Evolutionary conservation across 2,888 invertebrate genomes (phyloP).

Genomic region (Selenia dentaria): DNA sequence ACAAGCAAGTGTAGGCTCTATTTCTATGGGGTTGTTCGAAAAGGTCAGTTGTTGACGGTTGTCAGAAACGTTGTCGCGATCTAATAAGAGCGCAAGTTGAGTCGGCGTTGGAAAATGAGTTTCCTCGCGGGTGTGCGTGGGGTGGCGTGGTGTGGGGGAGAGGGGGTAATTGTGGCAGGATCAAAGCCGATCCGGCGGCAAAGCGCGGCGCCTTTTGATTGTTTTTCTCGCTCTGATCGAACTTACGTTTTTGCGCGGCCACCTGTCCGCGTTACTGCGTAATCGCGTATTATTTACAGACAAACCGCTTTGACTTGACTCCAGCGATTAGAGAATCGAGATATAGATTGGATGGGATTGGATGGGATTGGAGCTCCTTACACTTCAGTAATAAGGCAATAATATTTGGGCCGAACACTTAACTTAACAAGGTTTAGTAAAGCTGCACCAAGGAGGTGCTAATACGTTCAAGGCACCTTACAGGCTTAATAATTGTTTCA

Average conservation of each 20-base stretch:
- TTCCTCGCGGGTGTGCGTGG: constrained; percentile 58
- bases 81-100: constrained; percentile 77
- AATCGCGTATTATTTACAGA: constrained; percentile 68
- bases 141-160: constrained; percentile 41
- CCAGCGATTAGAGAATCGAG: constrained; percentile 2
- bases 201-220: constrained; percentile 76
- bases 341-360: no score
- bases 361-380: no score
- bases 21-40: background rate
- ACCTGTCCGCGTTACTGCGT: constrained; percentile 61
- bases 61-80: constrained; percentile 41
- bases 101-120: constrained; percentile 81
- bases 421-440: no score
- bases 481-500: no score
- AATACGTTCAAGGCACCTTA: no score
- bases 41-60: background rate
- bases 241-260: constrained; percentile 54
- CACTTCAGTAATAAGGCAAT: no score
- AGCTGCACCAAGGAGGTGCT: no score
- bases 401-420: no score
- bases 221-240: constrained; percentile 69
- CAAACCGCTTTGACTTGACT: constrained; percentile 25
- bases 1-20: constrained; percentile 37
- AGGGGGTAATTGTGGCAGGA: constrained; percentile 71
- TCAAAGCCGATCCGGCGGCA: constrained; percentile 64